These are phyloP conservation scores for Coenobita brevimanus DNA, from an alignment of 1,140 invertebrate species.

Conservation along the genomic window DNA sequence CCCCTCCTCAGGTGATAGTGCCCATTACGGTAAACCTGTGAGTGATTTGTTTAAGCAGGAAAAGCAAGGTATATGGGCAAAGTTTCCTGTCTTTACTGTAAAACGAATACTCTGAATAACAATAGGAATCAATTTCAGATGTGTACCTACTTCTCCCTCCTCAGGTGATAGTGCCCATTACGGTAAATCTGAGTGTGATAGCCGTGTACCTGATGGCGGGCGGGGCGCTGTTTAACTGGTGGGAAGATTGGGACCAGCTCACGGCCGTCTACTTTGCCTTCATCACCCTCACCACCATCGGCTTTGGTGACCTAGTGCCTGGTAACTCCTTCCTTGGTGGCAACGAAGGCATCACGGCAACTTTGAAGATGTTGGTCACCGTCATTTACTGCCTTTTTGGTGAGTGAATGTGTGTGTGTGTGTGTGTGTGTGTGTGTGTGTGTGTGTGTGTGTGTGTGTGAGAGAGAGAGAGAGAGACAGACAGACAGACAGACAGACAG, in stretches of 20 bases:
- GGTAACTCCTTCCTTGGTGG: slow-evolving; percentile 70
- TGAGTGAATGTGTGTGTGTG: too few relatives aligned
- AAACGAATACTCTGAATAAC: too few relatives aligned
- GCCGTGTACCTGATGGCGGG: slow-evolving; percentile 74
- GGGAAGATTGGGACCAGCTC: slow-evolving; percentile 73
- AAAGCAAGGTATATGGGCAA: too few relatives aligned
- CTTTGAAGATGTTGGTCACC: slow-evolving; percentile 69
- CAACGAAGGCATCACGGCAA: slow-evolving; percentile 70
- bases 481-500: too few relatives aligned
- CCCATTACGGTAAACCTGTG: too few relatives aligned
- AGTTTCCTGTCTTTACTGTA: too few relatives aligned
- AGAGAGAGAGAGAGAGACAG: too few relatives aligned
- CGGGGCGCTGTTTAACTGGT: slow-evolving; percentile 67
- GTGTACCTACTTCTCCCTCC: slow-evolving; percentile 73
- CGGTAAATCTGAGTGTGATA: slow-evolving; percentile 74
- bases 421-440: too few relatives aligned
- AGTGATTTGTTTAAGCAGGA: too few relatives aligned
- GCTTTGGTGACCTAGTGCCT: slow-evolving; percentile 76
- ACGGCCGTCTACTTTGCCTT: slow-evolving; percentile 76
- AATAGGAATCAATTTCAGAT: slow-evolving; percentile 7
- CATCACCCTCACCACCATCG: slow-evolving; percentile 75
- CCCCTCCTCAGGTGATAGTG: too few relatives aligned
- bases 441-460: too few relatives aligned
- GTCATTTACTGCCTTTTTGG: slow-evolving; percentile 76
- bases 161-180: slow-evolving; percentile 70